phyloP scores from a whole-genome alignment of 2,797 vertebrate species.

The Odontamblyopus rebecca region DNA sequence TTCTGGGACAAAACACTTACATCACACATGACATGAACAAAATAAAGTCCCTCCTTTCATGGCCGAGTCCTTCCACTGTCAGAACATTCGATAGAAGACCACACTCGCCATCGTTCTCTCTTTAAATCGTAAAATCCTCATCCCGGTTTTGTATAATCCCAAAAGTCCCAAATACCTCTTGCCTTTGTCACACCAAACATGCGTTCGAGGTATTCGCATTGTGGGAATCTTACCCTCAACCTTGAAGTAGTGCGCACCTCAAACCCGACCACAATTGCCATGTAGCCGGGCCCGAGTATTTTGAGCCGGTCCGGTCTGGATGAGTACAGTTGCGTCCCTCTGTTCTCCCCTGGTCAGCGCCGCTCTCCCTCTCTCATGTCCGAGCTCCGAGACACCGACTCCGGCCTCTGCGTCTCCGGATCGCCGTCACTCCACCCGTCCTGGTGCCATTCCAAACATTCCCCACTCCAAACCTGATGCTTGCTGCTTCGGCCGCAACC shows the following conservation, averaged over 20 bases:
- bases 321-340: slow-evolving; percentile 49
- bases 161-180: slow-evolving; percentile 14
- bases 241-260: slow-evolving; percentile 67
- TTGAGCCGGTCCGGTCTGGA: slow-evolving; percentile 58
- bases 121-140: not conserved
- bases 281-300: slow-evolving; percentile 58
- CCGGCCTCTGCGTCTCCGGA: slow-evolving; percentile 17
- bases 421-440: slow-evolving; percentile 31
- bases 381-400: slow-evolving; percentile 42
- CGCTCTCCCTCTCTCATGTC: slow-evolving; percentile 44
- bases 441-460: slow-evolving; percentile 44
- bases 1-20: too few species aligned
- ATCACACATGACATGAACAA: too few species aligned
- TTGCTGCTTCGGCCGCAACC: slow-evolving; percentile 14
- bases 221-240: slow-evolving; percentile 62
- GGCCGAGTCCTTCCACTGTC: too few species aligned
- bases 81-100: too few species aligned
- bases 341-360: slow-evolving; percentile 46
- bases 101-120: too few species aligned
- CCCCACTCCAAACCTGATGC: slow-evolving; percentile 15
- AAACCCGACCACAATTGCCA: slow-evolving; percentile 57
- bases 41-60: too few species aligned
- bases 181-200: slow-evolving; percentile 43
- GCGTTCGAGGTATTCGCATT: slow-evolving; percentile 44
- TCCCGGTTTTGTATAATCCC: slow-evolving; percentile 14